Conservation (phyloP, 2,888 invertebrate genomes). For the Pilophorus perplexus region DNA sequence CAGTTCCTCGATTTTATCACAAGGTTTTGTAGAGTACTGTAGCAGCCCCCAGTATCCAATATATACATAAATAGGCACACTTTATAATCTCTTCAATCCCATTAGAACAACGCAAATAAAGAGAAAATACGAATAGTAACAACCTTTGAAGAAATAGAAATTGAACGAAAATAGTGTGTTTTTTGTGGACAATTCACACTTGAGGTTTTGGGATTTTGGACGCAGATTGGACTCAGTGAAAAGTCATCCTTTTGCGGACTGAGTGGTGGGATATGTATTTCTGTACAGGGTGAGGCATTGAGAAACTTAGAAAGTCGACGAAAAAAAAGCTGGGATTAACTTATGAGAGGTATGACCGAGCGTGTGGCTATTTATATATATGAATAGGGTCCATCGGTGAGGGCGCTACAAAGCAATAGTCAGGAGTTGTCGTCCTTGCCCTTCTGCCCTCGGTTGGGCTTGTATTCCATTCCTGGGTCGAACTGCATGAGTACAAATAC, state of each 20-base stretch:
- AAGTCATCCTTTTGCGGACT: no score
- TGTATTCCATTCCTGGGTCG: slow-evolving; percentile 96
- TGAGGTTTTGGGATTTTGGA: no score
- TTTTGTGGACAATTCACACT: no score
- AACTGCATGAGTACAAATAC: slow-evolving; percentile 98
- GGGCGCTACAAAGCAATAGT: slow-evolving; percentile 99
- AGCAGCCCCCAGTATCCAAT: slow-evolving; percentile 37
- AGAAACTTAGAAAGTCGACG: not conserved
- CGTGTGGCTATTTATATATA: slow-evolving; percentile 67
- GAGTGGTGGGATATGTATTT: no score
- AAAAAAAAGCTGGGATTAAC: slow-evolving; percentile 31
- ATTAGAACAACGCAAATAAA: not conserved
- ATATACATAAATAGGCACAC: slow-evolving; percentile 38
- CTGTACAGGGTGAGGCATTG: no score
- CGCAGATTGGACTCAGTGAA: no score
- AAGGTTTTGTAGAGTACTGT: slow-evolving; percentile 16
- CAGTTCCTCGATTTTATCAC: slow-evolving; percentile 35
- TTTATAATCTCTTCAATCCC: slow-evolving; percentile 31
- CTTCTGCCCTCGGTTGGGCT: slow-evolving; percentile 72
- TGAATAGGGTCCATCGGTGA: slow-evolving; percentile 96
- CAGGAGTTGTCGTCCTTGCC: slow-evolving; percentile 94
- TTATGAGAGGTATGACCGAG: slow-evolving; percentile 2
- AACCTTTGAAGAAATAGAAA: not conserved
- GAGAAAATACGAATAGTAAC: not conserved
- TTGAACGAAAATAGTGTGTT: no score